These are phyloP conservation scores for Corythoichthys haematopterus DNA, from an alignment of 2,113 vertebrate genomes.

Conservation along the genomic window DNA sequence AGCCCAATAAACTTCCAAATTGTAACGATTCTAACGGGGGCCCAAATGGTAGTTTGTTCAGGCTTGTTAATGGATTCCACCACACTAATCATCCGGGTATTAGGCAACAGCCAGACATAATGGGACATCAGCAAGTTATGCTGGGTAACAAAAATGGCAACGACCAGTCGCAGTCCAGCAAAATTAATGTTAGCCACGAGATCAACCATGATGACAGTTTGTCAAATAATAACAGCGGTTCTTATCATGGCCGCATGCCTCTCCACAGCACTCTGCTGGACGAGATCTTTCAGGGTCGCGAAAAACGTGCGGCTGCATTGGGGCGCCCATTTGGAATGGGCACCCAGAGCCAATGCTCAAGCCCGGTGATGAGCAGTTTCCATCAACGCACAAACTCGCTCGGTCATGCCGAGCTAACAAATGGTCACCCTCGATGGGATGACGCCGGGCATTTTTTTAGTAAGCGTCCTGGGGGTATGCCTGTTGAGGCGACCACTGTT, in stretches of 20 bases:
- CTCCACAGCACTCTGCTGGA: conserved; percentile 87
- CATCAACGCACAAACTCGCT: conserved; percentile 76
- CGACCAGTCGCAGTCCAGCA: conserved; percentile 72
- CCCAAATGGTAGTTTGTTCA: conserved; percentile 46
- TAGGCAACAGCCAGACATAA: conserved; percentile 34
- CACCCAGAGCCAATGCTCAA: conserved; percentile 79
- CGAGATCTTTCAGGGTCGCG: conserved; percentile 74
- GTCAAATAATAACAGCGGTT: conserved; percentile 36
- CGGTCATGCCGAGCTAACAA: conserved; percentile 72
- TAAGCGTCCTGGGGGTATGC: conserved; percentile 31
- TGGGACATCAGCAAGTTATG: conserved; percentile 31
- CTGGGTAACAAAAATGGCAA: conserved; percentile 50
- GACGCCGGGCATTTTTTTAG: conserved; percentile 56
- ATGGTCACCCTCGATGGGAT: conserved; percentile 59
- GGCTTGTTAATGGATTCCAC: conserved; percentile 62
- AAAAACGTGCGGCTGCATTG: conserved; percentile 61
- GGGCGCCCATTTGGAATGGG: conserved; percentile 52
- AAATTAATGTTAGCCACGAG: conserved; percentile 70
- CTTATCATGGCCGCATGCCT: conserved; percentile 65
- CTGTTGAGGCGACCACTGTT: conserved; percentile 13
- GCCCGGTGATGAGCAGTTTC: conserved; percentile 76
- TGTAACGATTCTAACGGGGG: conserved; percentile 20
- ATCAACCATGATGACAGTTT: conserved; percentile 71
- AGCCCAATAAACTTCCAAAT: conserved; percentile 51
- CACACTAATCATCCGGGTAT: conserved; percentile 69